A percentile compares a stretch with the other conserved stretches of the same genome.
Evolutionary conservation across 2,888 invertebrate species (phyloP).

Genomic region (Lordiphosa fenestrarum): DNA sequence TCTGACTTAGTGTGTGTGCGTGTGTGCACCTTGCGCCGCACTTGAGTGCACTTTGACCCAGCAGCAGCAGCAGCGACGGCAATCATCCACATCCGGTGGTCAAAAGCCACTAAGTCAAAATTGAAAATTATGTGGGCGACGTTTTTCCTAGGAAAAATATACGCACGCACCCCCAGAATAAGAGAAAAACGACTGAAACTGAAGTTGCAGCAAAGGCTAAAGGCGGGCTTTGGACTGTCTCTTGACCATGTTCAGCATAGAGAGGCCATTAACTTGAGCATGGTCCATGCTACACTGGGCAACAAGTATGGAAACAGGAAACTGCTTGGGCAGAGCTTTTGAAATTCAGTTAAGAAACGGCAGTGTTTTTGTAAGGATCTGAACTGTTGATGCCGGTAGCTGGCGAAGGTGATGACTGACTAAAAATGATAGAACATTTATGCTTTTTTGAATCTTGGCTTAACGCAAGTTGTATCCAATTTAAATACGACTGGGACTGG

Average conservation of each 20-base stretch:
- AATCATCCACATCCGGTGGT: slow-evolving; percentile 66
- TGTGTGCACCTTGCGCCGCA: slow-evolving; percentile 45
- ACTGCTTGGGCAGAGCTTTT: too few relatives aligned
- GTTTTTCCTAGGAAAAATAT: slow-evolving; percentile 65
- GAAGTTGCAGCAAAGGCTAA: slow-evolving; percentile 13
- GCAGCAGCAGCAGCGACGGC: slow-evolving; percentile 38
- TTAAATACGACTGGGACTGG: too few relatives aligned
- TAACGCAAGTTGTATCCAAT: too few relatives aligned
- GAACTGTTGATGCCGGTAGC: too few relatives aligned
- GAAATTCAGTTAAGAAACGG: too few relatives aligned
- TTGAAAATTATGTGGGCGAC: slow-evolving; percentile 74
- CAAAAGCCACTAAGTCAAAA: slow-evolving; percentile 58
- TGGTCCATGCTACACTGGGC: slow-evolving; percentile 47
- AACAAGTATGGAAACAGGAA: slow-evolving; percentile 7
- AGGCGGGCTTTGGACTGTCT: slow-evolving; percentile 32
- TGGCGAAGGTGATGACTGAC: too few relatives aligned
- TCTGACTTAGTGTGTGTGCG: slow-evolving; percentile 25
- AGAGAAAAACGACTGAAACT: slow-evolving; percentile 8
- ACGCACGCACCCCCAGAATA: slow-evolving; percentile 46
- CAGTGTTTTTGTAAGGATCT: neutral
- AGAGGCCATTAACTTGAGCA: slow-evolving; percentile 59
- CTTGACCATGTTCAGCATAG: slow-evolving; percentile 58
- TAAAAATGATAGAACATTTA: too few relatives aligned
- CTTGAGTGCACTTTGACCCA: slow-evolving; percentile 64
- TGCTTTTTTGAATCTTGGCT: too few relatives aligned